These are phyloP conservation scores for Geodia barretti DNA, from an alignment of 37 sponge, comb jelly and placozoan genomes.

Conservation along the genomic window DNA sequence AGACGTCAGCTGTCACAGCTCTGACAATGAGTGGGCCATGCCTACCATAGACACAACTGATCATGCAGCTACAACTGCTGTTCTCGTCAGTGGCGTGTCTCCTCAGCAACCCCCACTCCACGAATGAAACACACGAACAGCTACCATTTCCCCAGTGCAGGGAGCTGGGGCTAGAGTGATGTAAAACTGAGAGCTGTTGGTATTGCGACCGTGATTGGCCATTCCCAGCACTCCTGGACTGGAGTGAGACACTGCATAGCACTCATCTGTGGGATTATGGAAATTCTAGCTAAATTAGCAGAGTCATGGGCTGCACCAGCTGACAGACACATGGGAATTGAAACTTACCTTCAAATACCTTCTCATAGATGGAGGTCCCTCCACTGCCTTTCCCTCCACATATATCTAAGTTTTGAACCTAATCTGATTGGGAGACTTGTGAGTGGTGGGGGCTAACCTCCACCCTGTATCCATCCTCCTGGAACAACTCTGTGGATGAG, in stretches of 20 bases:
- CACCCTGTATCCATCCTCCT: constrained; percentile 90
- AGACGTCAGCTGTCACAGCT: too few relatives aligned
- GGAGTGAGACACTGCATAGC: constrained; percentile 73
- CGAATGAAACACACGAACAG: too few relatives aligned
- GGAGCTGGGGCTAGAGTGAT: constrained; percentile 79
- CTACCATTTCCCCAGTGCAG: too few relatives aligned
- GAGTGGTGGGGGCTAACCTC: constrained; percentile 48
- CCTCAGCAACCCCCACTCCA: too few relatives aligned
- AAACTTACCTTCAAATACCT: constrained; percentile 48
- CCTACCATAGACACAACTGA: too few relatives aligned
- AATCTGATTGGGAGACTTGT: background rate
- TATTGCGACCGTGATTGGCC: constrained; percentile 88
- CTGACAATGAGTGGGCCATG: too few relatives aligned
- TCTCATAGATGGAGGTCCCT: constrained; percentile 55
- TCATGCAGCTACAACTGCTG: too few relatives aligned
- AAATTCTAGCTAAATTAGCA: too few relatives aligned
- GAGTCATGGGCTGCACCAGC: background rate
- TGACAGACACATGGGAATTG: too few relatives aligned
- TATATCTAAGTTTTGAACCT: constrained; percentile 28
- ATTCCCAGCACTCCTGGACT: constrained; percentile 83
- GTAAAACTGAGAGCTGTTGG: constrained; percentile 93
- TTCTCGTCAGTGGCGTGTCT: too few relatives aligned
- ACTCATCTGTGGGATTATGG: too few relatives aligned
- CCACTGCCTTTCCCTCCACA: constrained; percentile 51
- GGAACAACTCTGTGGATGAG: constrained; percentile 77